These are phyloP conservation scores for Illadopsis cleaveri DNA, from an alignment of 2,113 vertebrate genomes.

Conservation along the genomic window DNA sequence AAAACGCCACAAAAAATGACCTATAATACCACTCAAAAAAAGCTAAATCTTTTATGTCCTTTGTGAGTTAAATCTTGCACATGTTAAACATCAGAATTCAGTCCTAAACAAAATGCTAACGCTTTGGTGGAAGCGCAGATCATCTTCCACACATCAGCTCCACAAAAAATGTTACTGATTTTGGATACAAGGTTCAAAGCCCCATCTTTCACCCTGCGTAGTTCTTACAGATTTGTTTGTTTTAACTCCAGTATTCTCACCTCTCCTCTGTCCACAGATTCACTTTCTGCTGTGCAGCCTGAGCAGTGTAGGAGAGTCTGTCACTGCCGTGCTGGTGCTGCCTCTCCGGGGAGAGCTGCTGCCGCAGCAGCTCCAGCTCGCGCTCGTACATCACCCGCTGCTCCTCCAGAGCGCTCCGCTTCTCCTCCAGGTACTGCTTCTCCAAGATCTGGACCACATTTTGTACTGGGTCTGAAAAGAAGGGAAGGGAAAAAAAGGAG, in stretches of 20 bases:
- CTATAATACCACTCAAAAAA: neutral
- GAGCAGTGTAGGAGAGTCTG: constrained; percentile 82
- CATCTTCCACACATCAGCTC: neutral
- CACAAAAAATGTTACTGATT: neutral
- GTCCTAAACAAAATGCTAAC: neutral
- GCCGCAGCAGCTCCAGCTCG: constrained; percentile 90
- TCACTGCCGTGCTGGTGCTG: constrained; percentile 80
- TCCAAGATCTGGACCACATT: constrained; percentile 94
- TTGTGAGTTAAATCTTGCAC: neutral
- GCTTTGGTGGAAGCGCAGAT: neutral
- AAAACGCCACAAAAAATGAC: fast-evolving
- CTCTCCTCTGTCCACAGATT: constrained; percentile 94
- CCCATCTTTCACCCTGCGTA: neutral
- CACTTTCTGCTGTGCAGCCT: constrained; percentile 85
- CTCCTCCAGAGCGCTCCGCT: constrained; percentile 91
- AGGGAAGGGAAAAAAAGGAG: neutral
- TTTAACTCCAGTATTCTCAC: constrained; percentile 68
- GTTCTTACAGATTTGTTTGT: neutral
- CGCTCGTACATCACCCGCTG: constrained; percentile 96
- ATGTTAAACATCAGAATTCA: neutral
- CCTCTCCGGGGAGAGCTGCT: constrained; percentile 92
- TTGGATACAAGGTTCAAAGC: neutral
- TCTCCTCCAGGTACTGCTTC: constrained; percentile 96
- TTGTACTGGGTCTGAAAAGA: constrained; percentile 88
- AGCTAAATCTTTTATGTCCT: neutral